Evolutionary conservation across 2,888 invertebrate genomes (phyloP), one percentile per base, ranked within the genome.

Genomic region (Drosophila borealis): DNA sequence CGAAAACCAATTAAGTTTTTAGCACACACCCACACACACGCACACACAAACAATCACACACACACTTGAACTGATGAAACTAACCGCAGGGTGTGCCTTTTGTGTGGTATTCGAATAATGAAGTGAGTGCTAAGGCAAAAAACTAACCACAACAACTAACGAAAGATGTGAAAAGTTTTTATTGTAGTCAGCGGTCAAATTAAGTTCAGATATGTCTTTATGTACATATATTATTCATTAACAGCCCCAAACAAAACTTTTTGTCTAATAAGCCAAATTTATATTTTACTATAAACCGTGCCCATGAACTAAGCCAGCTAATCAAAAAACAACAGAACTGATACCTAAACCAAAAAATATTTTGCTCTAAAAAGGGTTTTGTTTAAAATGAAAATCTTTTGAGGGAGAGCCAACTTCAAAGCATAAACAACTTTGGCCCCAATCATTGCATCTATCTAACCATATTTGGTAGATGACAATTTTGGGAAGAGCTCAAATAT

Each of bases 1-100:
- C 45, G 41, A 72, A 77, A 83, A 79, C 70, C 88, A 83, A 83
- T 83, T 88, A 88, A 85, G 82, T 71, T 74, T 70, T 77, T 72
- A 76, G 60, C 72, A 72, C 76, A 78, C 42, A 37, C 44, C 21
- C 5, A 19, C 14, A 11, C 25, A 36, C 36, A 39, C 25, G 25
- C n/a, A 17, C 17, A 39, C 25, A 46, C 11, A 39, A 5, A n/a
- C 14, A 11, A 19, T 36, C 36, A 39, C 44, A 17, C 45, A 63
- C 10, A 17, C 17, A 39, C n/a, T 45, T 19, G 29, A 29, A 60
- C 66, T 70, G 63, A 67, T 53, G 67, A 51, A 67, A 55, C 68
- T 56, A 74, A 71, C 84, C 84, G 65, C 82, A 83, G 66, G 61
- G 21, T 37, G 33, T 54, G 25, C 17, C 63, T 63, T 75, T 61